Conservation (phyloP, 2,113 vertebrate genomes). For the Patagioenas fasciata region DNA sequence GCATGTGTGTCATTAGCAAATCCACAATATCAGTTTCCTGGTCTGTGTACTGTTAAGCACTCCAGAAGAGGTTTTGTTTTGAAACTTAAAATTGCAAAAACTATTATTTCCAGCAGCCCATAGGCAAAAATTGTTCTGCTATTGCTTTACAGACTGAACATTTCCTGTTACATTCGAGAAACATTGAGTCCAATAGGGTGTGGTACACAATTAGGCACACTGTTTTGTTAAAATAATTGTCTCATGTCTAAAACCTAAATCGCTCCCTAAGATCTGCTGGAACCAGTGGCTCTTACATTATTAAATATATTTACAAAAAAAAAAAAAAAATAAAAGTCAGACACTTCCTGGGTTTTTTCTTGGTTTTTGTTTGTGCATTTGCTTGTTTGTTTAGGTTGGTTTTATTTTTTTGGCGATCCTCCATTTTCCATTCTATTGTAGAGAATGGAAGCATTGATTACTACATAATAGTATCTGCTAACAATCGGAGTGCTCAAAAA, state of each 20-base stretch:
- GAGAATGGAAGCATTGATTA: background rate
- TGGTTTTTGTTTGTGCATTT: background rate
- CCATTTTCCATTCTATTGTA: background rate
- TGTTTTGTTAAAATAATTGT: constrained; percentile 1
- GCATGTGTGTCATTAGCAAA: background rate
- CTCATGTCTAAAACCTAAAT: background rate
- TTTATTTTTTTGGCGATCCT: background rate
- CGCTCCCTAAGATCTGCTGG: background rate
- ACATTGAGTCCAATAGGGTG: background rate
- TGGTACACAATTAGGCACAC: background rate
- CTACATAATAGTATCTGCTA: background rate
- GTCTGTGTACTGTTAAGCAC: background rate
- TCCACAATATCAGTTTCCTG: background rate
- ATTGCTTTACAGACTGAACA: background rate
- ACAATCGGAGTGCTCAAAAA: background rate
- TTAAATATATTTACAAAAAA: background rate
- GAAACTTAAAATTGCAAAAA: background rate
- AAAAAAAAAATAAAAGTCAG: background rate
- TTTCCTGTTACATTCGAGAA: constrained; percentile 12
- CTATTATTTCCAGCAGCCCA: background rate
- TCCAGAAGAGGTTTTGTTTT: background rate
- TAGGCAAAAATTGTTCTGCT: background rate
- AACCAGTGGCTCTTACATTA: background rate
- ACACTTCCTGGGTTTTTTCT: background rate
- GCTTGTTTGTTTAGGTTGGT: background rate